These are phyloP conservation scores for Meloe dianella DNA, from an alignment of 2,888 invertebrate genomes.

Conservation along the genomic window DNA sequence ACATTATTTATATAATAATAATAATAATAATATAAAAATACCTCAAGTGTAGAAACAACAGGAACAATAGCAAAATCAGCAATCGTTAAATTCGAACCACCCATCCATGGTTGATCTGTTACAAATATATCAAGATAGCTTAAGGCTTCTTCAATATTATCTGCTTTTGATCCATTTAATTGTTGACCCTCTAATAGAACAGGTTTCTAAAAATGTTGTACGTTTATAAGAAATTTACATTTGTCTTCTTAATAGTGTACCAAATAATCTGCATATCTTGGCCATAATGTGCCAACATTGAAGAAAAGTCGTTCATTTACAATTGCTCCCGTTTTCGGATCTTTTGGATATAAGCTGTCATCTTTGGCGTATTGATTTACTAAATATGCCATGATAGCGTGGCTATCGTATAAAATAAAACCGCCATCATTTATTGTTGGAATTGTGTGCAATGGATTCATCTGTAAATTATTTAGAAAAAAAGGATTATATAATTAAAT, in stretches of 20 bases:
- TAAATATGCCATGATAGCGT: slow-evolving; percentile 71
- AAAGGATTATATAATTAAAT: no score
- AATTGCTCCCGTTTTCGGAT: slow-evolving; percentile 66
- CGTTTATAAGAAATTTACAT: slow-evolving; percentile 33
- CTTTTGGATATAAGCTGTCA: slow-evolving; percentile 69
- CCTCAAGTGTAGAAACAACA: slow-evolving; percentile 67
- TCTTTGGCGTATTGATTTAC: slow-evolving; percentile 70
- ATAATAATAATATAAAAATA: slow-evolving; percentile 47
- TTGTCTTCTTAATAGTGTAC: slow-evolving; percentile 54
- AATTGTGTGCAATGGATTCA: no score
- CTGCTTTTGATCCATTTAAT: slow-evolving; percentile 40
- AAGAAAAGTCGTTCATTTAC: slow-evolving; percentile 71
- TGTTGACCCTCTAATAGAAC: slow-evolving; percentile 38
- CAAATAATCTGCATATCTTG: slow-evolving; percentile 63
- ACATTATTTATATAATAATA: slow-evolving; percentile 1
- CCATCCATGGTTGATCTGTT: slow-evolving; percentile 67
- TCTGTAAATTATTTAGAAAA: no score
- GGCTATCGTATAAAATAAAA: slow-evolving; percentile 74
- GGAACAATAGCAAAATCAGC: slow-evolving; percentile 72
- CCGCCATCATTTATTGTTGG: slow-evolving; percentile 72
- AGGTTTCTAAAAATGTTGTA: slow-evolving; percentile 40
- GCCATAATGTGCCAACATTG: slow-evolving; percentile 65
- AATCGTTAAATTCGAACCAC: slow-evolving; percentile 72
- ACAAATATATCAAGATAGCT: slow-evolving; percentile 67
- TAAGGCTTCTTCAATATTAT: slow-evolving; percentile 67